phyloP scores from a whole-genome alignment of 2,888 invertebrate species.

The Ochropleura leucogaster region DNA sequence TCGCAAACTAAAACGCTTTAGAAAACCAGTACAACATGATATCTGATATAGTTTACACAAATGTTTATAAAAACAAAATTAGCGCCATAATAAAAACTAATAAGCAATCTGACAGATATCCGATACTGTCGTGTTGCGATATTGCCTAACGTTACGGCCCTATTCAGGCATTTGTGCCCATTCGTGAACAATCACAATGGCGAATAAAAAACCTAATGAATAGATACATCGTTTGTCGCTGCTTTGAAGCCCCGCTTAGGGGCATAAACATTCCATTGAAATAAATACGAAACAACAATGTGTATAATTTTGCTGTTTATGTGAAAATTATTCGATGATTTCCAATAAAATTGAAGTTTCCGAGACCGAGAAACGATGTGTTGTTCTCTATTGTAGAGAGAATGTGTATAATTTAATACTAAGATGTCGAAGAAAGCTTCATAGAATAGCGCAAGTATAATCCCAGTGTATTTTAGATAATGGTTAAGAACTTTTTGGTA shows the following conservation, averaged over 20 bases:
- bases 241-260: slow-evolving; percentile 69
- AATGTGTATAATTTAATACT: slow-evolving; percentile 52
- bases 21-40: neutral
- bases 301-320: slow-evolving; percentile 70
- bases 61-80: slow-evolving; percentile 3
- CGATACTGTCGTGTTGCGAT: slow-evolving; percentile 36
- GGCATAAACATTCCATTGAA: slow-evolving; percentile 64
- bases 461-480: slow-evolving; percentile 18
- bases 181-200: slow-evolving; percentile 66
- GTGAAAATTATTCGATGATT: slow-evolving; percentile 61
- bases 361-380: slow-evolving; percentile 48
- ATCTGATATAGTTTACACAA: neutral
- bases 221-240: slow-evolving; percentile 72
- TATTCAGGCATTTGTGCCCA: slow-evolving; percentile 55
- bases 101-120: slow-evolving; percentile 36
- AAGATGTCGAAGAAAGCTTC: slow-evolving; percentile 22
- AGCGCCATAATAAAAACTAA: slow-evolving; percentile 16
- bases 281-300: slow-evolving; percentile 54
- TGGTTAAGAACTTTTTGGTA: neutral
- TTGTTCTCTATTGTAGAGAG: slow-evolving; percentile 33
- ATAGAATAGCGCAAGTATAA: slow-evolving; percentile 30
- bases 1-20: neutral
- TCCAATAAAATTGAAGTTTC: slow-evolving; percentile 53
- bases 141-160: slow-evolving; percentile 48
- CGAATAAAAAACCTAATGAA: slow-evolving; percentile 77